Evolutionary conservation across 2,113 vertebrate species (phyloP), one percentile per base, ranked within the genome.

Genomic region (Gambusia holbrooki): DNA sequence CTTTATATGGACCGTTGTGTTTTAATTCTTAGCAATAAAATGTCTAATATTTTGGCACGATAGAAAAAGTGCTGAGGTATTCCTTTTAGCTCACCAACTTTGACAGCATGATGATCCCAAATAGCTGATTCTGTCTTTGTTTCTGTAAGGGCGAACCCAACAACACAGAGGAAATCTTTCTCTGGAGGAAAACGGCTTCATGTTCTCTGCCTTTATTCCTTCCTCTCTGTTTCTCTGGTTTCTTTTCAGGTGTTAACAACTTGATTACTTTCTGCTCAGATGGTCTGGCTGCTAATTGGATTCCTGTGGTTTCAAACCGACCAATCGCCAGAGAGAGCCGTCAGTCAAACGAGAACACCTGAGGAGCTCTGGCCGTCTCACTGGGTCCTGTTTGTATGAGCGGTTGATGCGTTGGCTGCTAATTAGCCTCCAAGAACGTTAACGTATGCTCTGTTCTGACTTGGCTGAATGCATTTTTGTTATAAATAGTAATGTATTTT

Each of bases 221-320:
- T 48, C 45, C 17, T 48, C 45, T 48, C 45, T 48, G 45, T n/a
- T 58, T 58, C 22, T 58, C 51, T n/a, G 51, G 51, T 58, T 58
- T 58, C 51, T n/a, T 54, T 19, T 54, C 17, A 54, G 48, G 19
- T 19, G 51, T 58, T 14, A 63, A 63, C 30, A 32, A 32, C 15
- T 29, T 15, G 61, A 15, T 29, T 28, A 29, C 13, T 62, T 62
- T 62, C 28, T 62, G 62, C 28, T 29, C 62, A 63, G 30, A 19
- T 17, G n/a, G 62, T 63, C 30, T 32, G 30, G 62, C 62, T 63
- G 30, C 62, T 63, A 63, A 63, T 32, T 63, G 62, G 62, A 33
- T 30, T 32, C 30, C 62, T 10, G 62, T 22, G 62, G 62, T 32
- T 22, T 63, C 29, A 63, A 63, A 63, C 25, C 29, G 30, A 32